Evolutionary conservation across 2,888 invertebrate genomes (phyloP).

Genomic region (Creontiades dilutus): DNA sequence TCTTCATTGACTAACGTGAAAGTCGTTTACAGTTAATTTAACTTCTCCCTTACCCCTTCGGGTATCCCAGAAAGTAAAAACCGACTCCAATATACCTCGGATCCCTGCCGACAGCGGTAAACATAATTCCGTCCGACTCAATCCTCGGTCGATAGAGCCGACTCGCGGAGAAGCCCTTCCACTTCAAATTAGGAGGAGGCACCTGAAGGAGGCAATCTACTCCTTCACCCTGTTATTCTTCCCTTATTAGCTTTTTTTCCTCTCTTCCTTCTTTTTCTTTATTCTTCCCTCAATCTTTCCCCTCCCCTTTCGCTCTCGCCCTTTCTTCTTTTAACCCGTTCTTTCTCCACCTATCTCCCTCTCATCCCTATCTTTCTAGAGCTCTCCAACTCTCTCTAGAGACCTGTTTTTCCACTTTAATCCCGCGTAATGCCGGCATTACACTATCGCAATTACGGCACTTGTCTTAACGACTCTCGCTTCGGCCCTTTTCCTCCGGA

Average conservation of each 20-base stretch:
- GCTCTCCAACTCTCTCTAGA: constrained; percentile 23
- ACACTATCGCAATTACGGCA: constrained; percentile 54
- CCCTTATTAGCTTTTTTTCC: constrained; percentile 53
- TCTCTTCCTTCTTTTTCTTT: constrained; percentile 37
- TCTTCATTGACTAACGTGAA: too few species aligned
- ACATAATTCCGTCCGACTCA: constrained; percentile 27
- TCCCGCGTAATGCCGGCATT: constrained; percentile 60
- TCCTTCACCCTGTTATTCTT: constrained; percentile 53
- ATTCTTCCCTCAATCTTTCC: constrained; percentile 2
- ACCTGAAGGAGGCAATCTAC: constrained; percentile 59
- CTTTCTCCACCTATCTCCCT: neutral
- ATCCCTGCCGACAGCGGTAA: constrained; percentile 6
- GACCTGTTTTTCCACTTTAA: constrained; percentile 47
- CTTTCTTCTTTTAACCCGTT: neutral
- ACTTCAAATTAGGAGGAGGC: constrained; percentile 48
- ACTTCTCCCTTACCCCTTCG: neutral
- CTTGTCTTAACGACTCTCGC: constrained; percentile 45
- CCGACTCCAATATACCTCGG: neutral
- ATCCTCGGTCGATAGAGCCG: constrained; percentile 27
- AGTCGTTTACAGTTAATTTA: too few species aligned
- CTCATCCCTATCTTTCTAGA: neutral
- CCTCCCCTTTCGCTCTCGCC: neutral
- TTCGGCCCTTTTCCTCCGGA: neutral
- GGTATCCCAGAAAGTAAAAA: neutral
- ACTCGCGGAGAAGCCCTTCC: constrained; percentile 7